Evolutionary conservation across 2,113 vertebrate species (phyloP), one percentile per base, ranked within the genome.

Genomic region (Petaurus breviceps): DNA sequence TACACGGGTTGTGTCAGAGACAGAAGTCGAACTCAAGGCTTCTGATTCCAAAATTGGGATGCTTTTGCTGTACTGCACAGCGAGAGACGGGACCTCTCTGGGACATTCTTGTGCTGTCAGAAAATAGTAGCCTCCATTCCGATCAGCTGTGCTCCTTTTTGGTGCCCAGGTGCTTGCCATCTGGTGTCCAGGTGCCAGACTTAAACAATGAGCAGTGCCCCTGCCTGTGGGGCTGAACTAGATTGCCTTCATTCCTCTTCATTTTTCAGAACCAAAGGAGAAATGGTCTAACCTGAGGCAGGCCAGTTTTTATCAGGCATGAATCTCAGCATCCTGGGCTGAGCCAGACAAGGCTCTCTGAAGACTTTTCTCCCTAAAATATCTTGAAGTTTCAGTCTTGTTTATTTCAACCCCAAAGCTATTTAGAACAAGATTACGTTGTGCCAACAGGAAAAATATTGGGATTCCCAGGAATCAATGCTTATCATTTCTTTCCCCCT

Each of bases 171-270:
- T 0, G 26, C 89, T 93, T 97, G 92, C 96, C 97, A 97, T 0
- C 96, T 95, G 96, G 94, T 94, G 96, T 94, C 94, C 96, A 96
- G 89, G 46, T 94, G 94, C 94, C 96, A 95, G 91, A 46, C 96
- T 37, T 1, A 95, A 96, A 93, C 0, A 6, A 95, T 98, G 95
- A 97, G 94, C 22, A 50, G 23, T 90, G 84, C 89, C 95, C 93
- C 91, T 55, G 0, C 0, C 37, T 94, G 55, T 92, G 37, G 94
- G 95, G 97, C 94, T 61, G 61, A 68, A 19, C 57, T 68, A 68
- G 28, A 68, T 68, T 37, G 31, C 68, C 68, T 84, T 43, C 8
- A 43, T 28, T 51, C 25, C 51, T 26, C 91, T 96, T 0, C 10
- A 24, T 95, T 97, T 2, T 94, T 95, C 47, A 16, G 94, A 28